These are phyloP conservation scores for Drosophila bipectinata DNA, from an alignment of 1,140 invertebrate species.

Conservation along the genomic window DNA sequence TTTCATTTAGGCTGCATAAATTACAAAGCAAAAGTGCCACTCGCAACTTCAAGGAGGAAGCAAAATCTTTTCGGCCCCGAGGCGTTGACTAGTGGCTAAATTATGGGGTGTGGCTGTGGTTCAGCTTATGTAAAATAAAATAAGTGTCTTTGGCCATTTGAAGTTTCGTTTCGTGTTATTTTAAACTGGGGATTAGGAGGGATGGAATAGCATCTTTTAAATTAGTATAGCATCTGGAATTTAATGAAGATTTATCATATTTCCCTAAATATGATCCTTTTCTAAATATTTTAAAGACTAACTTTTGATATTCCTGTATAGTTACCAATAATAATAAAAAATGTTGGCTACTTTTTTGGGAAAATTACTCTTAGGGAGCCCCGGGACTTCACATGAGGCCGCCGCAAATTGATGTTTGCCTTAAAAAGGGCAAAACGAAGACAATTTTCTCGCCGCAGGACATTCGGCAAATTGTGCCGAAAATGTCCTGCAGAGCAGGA, in stretches of 20 bases:
- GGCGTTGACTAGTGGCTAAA: slow-evolving; percentile 56
- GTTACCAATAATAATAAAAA: neutral
- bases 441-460: slow-evolving; percentile 47
- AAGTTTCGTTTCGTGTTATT: slow-evolving; percentile 12
- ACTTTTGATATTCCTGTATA: neutral
- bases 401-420: slow-evolving; percentile 42
- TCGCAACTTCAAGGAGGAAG: slow-evolving; percentile 42
- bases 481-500: slow-evolving; percentile 40
- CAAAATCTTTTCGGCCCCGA: slow-evolving; percentile 31
- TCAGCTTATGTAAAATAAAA: slow-evolving; percentile 69
- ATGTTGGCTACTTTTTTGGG: neutral
- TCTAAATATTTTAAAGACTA: too few relatives aligned
- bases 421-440: slow-evolving; percentile 14
- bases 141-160: slow-evolving; percentile 54
- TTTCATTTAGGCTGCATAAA: slow-evolving; percentile 76
- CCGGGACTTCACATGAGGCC: slow-evolving; percentile 32
- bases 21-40: slow-evolving; percentile 76
- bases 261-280: too few relatives aligned
- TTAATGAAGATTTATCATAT: neutral
- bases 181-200: neutral
- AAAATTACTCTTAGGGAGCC: neutral
- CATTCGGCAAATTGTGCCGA: slow-evolving; percentile 32
- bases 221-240: slow-evolving; percentile 8
- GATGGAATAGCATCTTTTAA: slow-evolving; percentile 4
- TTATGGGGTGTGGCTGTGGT: slow-evolving; percentile 47